phyloP scores from a whole-genome alignment of 2,797 vertebrate genomes.

The Lepus townsendii region DNA sequence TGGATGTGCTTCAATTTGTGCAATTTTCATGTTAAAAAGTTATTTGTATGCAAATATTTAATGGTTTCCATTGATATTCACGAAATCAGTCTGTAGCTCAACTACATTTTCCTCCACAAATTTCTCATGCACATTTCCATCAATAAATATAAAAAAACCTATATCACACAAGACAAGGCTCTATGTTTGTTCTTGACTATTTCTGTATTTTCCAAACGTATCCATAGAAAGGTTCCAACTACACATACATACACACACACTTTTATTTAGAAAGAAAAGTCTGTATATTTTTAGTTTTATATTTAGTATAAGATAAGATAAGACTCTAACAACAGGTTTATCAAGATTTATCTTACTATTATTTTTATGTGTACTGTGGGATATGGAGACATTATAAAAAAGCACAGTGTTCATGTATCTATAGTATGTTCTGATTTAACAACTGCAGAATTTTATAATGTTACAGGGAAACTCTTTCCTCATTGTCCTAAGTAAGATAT shows the following conservation, averaged over 20 bases:
- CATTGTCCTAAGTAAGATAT: background rate
- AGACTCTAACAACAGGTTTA: background rate
- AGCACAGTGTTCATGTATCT: background rate
- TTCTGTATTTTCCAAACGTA: background rate
- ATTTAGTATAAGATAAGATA: background rate
- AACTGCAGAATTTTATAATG: background rate
- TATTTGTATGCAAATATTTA: constrained; percentile 36
- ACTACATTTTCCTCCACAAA: background rate
- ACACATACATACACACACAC: no score
- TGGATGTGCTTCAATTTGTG: background rate
- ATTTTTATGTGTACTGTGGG: background rate
- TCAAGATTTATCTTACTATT: background rate
- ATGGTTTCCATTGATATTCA: background rate
- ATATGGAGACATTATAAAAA: background rate
- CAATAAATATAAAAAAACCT: background rate
- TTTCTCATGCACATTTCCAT: background rate
- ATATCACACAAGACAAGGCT: background rate
- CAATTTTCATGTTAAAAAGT: background rate
- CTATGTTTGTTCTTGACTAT: background rate
- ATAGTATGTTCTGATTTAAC: background rate
- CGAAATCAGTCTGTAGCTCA: background rate
- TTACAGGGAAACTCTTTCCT: background rate
- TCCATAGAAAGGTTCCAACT: background rate
- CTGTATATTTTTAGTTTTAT: background rate
- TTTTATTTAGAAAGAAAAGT: background rate